phyloP scores from a whole-genome alignment of 2,888 invertebrate genomes.

The Erynnis tages region DNA sequence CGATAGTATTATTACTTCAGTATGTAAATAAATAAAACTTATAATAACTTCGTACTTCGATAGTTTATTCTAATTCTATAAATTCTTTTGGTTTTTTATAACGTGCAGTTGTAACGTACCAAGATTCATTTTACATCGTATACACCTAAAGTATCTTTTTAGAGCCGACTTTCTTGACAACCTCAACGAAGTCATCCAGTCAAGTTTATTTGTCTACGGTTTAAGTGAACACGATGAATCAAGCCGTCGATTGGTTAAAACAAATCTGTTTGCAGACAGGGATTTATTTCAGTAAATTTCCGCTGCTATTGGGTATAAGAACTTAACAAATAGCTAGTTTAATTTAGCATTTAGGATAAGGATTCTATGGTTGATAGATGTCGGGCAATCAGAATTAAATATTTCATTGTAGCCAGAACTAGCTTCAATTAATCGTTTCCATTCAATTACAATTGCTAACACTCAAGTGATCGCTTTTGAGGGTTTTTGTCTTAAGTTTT shows the following conservation, averaged over 20 bases:
- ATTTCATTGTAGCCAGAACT: background rate
- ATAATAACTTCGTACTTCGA: too few species aligned
- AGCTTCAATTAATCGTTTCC: conserved; percentile 4
- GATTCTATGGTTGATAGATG: conserved; percentile 14
- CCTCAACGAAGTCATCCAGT: background rate
- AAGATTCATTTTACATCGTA: too few species aligned
- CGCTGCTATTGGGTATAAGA: conserved; percentile 27
- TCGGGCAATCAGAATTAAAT: conserved; percentile 7
- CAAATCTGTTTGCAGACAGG: conserved; percentile 42
- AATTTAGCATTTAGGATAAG: conserved; percentile 16
- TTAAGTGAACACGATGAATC: conserved; percentile 40
- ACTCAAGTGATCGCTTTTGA: background rate
- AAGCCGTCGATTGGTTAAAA: conserved; percentile 38
- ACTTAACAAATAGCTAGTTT: conserved; percentile 30
- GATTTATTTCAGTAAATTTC: conserved; percentile 41
- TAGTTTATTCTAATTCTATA: too few species aligned
- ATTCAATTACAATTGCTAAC: conserved; percentile 2
- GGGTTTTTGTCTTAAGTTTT: too few species aligned
- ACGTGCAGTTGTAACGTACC: too few species aligned
- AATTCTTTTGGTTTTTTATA: too few species aligned
- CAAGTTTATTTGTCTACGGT: background rate
- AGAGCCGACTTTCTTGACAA: too few species aligned
- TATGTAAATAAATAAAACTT: too few species aligned
- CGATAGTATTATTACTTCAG: too few species aligned
- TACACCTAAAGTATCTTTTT: too few species aligned